A percentile compares a stretch with the other conserved stretches of the same genome.
These are phyloP conservation scores for Metallyticus violacea DNA, from an alignment of 2,888 invertebrate genomes.

Conservation along the genomic window DNA sequence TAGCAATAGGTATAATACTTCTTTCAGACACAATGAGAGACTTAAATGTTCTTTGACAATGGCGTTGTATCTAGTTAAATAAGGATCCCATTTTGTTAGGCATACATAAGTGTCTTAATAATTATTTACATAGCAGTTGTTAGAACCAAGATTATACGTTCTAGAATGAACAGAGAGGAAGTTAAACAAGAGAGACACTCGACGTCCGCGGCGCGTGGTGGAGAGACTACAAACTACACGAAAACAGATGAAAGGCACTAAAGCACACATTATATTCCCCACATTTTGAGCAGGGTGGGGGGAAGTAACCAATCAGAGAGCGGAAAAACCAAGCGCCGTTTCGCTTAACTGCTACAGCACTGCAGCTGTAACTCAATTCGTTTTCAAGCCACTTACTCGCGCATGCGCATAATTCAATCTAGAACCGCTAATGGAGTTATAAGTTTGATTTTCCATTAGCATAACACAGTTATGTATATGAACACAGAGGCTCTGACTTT, in stretches of 20 bases:
- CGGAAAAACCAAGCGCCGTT: neutral
- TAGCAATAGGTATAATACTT: neutral
- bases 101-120: no score
- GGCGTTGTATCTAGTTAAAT: no score
- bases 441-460: neutral
- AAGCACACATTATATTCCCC: neutral
- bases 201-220: no score
- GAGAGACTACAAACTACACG: neutral
- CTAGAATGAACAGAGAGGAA: no score
- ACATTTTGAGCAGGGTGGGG: neutral
- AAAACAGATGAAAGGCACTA: neutral
- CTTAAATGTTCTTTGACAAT: no score
- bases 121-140: no score
- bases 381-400: neutral
- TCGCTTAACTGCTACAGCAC: neutral
- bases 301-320: neutral
- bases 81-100: no score
- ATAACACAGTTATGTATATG: neutral
- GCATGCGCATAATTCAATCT: neutral
- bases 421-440: neutral
- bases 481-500: neutral
- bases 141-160: no score
- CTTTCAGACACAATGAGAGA: no score
- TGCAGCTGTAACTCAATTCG: neutral
- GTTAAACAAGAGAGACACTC: no score